A percentile compares a stretch with the other conserved stretches of the same genome.
Conservation (phyloP, 2,797 vertebrate genomes). For the Falco novaeseelandiae region DNA sequence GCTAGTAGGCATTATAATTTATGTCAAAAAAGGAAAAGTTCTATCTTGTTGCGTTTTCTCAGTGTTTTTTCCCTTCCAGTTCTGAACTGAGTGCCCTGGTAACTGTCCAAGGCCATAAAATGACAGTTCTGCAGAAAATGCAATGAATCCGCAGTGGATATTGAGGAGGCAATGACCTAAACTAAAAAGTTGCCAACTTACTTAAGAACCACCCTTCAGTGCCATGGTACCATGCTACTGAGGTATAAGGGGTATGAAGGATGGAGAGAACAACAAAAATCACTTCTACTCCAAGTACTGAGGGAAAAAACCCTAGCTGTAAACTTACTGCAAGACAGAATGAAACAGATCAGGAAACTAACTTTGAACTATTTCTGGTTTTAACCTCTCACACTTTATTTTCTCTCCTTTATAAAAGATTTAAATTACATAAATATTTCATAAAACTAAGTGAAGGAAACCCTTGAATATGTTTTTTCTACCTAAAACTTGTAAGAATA, state of each 20-base stretch:
- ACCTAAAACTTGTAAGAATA: background rate
- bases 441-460: background rate
- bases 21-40: background rate
- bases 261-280: background rate
- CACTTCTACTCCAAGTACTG: background rate
- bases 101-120: background rate
- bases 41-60: background rate
- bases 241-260: background rate
- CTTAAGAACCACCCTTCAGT: background rate
- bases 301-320: background rate
- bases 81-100: background rate
- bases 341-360: background rate
- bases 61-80: background rate
- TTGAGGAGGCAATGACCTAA: background rate
- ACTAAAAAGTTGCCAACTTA: background rate
- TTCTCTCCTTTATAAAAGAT: background rate
- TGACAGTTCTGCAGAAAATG: background rate
- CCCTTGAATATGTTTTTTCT: background rate
- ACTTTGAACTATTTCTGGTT: background rate
- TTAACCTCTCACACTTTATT: background rate
- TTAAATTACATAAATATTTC: slow-evolving; percentile 25
- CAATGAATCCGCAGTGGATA: background rate
- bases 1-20: background rate
- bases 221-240: background rate
- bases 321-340: background rate